These are phyloP conservation scores for Anthoscopus minutus DNA, from an alignment of 2,113 vertebrate species.

Conservation along the genomic window DNA sequence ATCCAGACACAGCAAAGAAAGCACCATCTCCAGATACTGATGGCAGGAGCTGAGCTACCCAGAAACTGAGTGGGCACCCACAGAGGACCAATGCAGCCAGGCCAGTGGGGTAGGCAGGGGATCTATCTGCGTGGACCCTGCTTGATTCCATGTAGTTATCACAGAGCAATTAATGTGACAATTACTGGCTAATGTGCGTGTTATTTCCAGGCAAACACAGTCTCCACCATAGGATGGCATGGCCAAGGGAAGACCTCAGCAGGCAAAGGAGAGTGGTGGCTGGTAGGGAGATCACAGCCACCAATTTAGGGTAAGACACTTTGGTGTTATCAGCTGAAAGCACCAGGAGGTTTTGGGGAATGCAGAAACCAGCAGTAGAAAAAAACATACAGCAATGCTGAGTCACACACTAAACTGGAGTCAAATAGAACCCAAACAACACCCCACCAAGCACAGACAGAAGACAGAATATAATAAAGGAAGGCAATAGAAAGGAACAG, in stretches of 20 bases:
- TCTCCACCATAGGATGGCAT: neutral
- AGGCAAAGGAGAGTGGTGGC: neutral
- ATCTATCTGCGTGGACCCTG: neutral
- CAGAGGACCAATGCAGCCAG: neutral
- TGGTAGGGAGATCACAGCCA: neutral
- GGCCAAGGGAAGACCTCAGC: neutral
- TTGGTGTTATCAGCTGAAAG: neutral
- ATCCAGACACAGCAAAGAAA: neutral
- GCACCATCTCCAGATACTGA: neutral
- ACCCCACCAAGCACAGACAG: neutral
- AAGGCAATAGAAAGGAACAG: neutral
- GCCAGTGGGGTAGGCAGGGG: neutral
- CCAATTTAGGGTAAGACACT: neutral
- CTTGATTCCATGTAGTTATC: neutral
- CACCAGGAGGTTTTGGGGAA: neutral
- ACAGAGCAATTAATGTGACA: neutral
- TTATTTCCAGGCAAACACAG: neutral
- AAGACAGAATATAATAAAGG: neutral
- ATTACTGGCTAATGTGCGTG: neutral
- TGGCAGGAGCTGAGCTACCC: neutral
- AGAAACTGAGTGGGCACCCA: fast-evolving
- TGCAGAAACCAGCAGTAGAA: neutral
- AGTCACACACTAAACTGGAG: neutral
- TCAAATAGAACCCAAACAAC: neutral
- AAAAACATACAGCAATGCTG: neutral